These are phyloP conservation scores for Orthonevra nobilis DNA, from an alignment of 2,888 invertebrate species.

Conservation along the genomic window DNA sequence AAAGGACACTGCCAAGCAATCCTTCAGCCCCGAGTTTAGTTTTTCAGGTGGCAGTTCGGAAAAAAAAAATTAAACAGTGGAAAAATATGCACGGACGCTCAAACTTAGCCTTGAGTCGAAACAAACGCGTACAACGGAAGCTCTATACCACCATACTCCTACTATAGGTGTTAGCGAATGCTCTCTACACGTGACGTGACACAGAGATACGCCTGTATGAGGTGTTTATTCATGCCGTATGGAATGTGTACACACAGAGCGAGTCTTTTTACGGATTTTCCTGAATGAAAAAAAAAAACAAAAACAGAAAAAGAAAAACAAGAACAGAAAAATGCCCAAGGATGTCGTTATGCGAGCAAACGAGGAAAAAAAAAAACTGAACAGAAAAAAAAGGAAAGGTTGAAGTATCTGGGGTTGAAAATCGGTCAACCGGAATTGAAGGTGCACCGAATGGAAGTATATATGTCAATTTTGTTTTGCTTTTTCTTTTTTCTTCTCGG, in stretches of 20 bases:
- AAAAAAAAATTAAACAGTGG: background rate
- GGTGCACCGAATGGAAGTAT: too few species aligned
- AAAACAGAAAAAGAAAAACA: too few species aligned
- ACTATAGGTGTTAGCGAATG: constrained; percentile 1
- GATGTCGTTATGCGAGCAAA: too few species aligned
- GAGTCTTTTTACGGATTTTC: background rate
- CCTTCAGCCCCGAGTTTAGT: too few species aligned
- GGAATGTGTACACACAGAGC: background rate
- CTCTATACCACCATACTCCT: constrained; percentile 1
- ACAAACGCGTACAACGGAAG: constrained; percentile 10
- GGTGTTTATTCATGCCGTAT: constrained; percentile 11
- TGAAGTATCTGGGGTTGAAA: too few species aligned
- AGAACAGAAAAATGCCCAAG: too few species aligned
- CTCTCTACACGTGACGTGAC: constrained; percentile 8
- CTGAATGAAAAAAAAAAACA: background rate
- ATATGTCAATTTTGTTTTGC: too few species aligned
- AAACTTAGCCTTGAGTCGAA: constrained; percentile 29
- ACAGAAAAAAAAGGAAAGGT: background rate
- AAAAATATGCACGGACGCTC: background rate
- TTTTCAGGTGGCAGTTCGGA: background rate
- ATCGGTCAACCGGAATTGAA: too few species aligned
- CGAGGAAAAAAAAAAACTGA: background rate
- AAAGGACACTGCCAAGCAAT: too few species aligned
- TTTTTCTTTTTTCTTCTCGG: too few species aligned
- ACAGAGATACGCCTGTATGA: constrained; percentile 8